A percentile compares a stretch with the other conserved stretches of the same genome.
phyloP scores from a whole-genome alignment of 2,888 invertebrate species.

The Eustalomyia histrio region DNA sequence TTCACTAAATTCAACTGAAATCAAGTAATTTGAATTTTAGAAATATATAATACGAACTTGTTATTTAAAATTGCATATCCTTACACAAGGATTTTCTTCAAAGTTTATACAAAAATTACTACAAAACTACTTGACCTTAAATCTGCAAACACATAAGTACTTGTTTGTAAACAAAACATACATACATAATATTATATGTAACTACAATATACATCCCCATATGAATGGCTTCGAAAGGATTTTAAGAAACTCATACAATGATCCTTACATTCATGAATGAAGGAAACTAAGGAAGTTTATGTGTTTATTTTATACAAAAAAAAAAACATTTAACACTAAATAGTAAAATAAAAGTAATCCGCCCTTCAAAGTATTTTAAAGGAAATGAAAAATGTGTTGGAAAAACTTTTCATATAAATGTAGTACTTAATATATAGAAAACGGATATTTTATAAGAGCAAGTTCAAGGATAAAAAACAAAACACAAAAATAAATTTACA shows the following conservation, averaged over 20 bases:
- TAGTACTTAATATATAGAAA: too few species aligned
- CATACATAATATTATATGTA: too few species aligned
- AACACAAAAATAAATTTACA: not conserved
- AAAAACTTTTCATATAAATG: constrained; percentile 26
- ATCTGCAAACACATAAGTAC: not conserved
- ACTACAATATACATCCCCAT: constrained; percentile 15
- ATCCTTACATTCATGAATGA: constrained; percentile 22
- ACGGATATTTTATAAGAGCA: constrained; percentile 26
- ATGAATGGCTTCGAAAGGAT: not conserved
- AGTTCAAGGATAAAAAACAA: constrained; percentile 53
- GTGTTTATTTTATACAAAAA: not conserved
- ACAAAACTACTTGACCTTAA: constrained; percentile 32
- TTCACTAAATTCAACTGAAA: too few species aligned
- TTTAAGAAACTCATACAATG: not conserved
- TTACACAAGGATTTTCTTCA: not conserved
- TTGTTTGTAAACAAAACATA: too few species aligned
- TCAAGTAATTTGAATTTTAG: too few species aligned
- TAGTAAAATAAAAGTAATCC: constrained; percentile 10
- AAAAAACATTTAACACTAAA: not conserved
- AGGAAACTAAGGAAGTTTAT: not conserved
- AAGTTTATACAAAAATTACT: not conserved
- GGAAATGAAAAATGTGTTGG: constrained; percentile 15
- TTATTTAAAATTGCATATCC: too few species aligned
- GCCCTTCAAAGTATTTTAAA: constrained; percentile 8
- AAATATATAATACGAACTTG: too few species aligned